Conservation (phyloP, 1,140 invertebrate species). For the Lepidotrigona ventralis region DNA sequence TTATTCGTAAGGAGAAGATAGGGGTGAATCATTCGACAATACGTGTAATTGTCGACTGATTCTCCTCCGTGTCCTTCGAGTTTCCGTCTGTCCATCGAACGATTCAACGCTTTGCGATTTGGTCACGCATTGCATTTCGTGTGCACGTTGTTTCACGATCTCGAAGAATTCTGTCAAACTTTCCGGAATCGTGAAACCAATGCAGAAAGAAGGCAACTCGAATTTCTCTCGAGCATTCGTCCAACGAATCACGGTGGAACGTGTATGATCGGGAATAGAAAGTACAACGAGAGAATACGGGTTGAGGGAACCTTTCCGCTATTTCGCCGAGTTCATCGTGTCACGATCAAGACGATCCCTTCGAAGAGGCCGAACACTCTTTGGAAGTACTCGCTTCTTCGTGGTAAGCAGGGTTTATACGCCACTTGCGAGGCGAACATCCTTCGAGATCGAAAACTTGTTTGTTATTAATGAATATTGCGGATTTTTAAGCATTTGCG, state of each 20-base stretch:
- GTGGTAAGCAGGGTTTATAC: conserved; percentile 46
- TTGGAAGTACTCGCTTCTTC: conserved; percentile 7
- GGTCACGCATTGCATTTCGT: not conserved
- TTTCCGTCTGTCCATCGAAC: not conserved
- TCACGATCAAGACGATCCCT: conserved; percentile 11
- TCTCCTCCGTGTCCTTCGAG: not conserved
- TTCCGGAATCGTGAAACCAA: not conserved
- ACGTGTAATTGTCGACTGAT: conserved; percentile 29
- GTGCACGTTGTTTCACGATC: not conserved
- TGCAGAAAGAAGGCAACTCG: accelerated
- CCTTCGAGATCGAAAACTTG: conserved; percentile 16
- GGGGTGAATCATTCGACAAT: conserved; percentile 31
- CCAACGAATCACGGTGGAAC: not conserved
- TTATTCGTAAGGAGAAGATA: not conserved
- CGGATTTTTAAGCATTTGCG: no score
- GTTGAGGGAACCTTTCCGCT: not conserved
- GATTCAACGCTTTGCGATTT: not conserved
- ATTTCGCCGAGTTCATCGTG: not conserved
- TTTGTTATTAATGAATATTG: no score
- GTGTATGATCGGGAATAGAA: not conserved
- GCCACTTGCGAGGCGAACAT: not conserved
- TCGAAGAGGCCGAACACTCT: not conserved
- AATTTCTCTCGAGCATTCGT: not conserved
- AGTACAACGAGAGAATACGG: not conserved
- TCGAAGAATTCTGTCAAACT: not conserved